phyloP scores from a whole-genome alignment of 2,113 vertebrate genomes.

The Ariopsis seemanni region DNA sequence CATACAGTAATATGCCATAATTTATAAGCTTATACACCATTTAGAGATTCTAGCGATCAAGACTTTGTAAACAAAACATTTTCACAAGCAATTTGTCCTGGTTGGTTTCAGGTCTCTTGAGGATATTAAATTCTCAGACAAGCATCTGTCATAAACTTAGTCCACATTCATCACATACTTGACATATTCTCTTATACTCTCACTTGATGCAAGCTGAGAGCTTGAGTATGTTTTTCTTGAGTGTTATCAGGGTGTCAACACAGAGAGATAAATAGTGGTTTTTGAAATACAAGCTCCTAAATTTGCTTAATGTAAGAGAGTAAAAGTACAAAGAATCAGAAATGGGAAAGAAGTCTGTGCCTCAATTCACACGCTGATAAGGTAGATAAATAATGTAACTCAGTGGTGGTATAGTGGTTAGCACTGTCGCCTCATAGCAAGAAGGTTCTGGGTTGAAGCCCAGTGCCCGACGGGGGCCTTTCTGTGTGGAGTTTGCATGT shows the following conservation, averaged over 20 bases:
- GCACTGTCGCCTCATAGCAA: no score
- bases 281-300: neutral
- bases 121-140: slow-evolving; percentile 29
- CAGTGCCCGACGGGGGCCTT: no score
- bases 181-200: neutral
- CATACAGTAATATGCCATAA: neutral
- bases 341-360: neutral
- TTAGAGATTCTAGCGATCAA: neutral
- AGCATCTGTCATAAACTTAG: neutral
- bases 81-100: neutral
- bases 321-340: neutral
- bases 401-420: no score
- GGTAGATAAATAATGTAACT: neutral
- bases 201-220: neutral
- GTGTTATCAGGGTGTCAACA: neutral
- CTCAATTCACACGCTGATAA: neutral
- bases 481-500: no score
- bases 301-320: neutral
- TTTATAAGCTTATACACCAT: neutral
- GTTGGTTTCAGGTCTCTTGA: slow-evolving; percentile 15
- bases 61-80: neutral
- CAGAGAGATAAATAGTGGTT: neutral
- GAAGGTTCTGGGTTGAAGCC: no score
- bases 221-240: neutral
- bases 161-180: neutral